These are phyloP conservation scores for Pseudopleuronectes americanus DNA, from an alignment of 2,797 vertebrate genomes.

Conservation along the genomic window DNA sequence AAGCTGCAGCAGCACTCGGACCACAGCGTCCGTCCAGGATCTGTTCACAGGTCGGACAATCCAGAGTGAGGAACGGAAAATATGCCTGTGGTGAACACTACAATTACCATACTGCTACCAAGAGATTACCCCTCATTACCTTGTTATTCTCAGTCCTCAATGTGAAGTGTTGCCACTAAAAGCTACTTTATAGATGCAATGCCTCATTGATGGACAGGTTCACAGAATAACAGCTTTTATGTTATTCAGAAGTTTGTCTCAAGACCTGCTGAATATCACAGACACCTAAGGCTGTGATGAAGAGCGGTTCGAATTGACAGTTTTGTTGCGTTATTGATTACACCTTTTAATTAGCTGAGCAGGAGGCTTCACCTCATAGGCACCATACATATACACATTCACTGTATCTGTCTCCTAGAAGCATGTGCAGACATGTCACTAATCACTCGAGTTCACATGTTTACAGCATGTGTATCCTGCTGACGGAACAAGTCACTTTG, in stretches of 20 bases:
- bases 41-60: background rate
- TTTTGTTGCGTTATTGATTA: background rate
- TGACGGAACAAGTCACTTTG: constrained; percentile 3
- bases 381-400: background rate
- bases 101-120: background rate
- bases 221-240: background rate
- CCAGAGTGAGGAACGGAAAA: background rate
- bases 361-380: background rate
- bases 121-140: background rate
- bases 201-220: background rate
- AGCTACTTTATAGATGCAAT: background rate
- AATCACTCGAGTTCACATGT: background rate
- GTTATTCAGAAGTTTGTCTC: background rate
- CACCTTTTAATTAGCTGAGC: background rate
- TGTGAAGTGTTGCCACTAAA: background rate
- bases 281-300: background rate
- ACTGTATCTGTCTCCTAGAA: background rate
- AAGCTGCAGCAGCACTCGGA: too few relatives aligned
- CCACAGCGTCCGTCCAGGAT: background rate
- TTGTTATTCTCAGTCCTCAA: background rate
- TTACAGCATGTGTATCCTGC: background rate
- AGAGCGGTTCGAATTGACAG: background rate
- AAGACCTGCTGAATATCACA: background rate
- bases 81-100: background rate
- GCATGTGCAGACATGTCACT: background rate